Percentiles rank a stretch among this genome's conserved stretches.
These are phyloP conservation scores for Trematomus loennbergii DNA, from an alignment of 2,113 vertebrate genomes.

Conservation along the genomic window DNA sequence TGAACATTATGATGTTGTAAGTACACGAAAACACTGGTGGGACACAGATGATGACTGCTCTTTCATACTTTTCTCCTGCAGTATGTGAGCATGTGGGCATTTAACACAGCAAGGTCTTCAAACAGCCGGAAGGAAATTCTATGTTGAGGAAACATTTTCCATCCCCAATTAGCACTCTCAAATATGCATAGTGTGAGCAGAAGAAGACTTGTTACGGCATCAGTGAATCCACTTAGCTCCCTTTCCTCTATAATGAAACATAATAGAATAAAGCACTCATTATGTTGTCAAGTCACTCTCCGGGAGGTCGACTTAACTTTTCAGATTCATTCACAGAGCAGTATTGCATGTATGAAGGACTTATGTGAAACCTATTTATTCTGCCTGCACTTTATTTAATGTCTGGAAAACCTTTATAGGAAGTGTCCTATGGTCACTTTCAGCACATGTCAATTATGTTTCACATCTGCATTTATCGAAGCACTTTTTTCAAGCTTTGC, in stretches of 20 bases:
- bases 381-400: not conserved
- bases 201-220: not conserved
- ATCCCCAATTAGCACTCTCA: not conserved
- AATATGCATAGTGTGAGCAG: not conserved
- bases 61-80: not conserved
- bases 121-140: not conserved
- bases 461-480: not conserved
- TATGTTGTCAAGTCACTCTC: conserved; percentile 32
- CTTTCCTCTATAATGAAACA: conserved; percentile 29
- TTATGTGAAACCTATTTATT: not conserved
- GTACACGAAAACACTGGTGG: conserved; percentile 59
- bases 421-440: not conserved
- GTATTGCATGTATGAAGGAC: not conserved
- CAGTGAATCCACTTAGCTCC: conserved; percentile 11
- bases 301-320: not conserved
- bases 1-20: conserved; percentile 95
- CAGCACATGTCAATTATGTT: not conserved
- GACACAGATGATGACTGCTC: not conserved
- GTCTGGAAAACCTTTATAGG: not conserved
- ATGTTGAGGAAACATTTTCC: not conserved
- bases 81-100: not conserved
- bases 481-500: not conserved
- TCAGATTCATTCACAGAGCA: not conserved
- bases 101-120: not conserved
- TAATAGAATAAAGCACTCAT: conserved; percentile 41